Conservation (phyloP, 2,113 vertebrate genomes). For the Oreochromis spilurus region DNA sequence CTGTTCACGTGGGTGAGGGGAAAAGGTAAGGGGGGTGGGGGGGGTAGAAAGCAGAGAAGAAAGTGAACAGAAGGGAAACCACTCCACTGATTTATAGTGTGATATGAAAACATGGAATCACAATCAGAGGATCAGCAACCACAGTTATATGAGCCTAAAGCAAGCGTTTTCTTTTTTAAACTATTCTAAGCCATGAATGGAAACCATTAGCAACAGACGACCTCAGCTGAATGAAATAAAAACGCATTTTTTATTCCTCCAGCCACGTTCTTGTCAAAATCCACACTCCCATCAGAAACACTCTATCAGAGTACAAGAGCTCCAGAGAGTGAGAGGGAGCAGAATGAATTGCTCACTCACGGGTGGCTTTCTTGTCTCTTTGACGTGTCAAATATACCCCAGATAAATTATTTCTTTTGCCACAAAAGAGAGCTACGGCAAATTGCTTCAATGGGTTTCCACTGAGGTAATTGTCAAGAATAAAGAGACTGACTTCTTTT, state of each 20-base stretch:
- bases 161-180: conserved; percentile 25
- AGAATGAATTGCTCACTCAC: conserved; percentile 27
- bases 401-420: conserved; percentile 58
- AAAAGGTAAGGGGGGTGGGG: not conserved
- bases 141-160: conserved; percentile 8
- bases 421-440: conserved; percentile 61
- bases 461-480: conserved; percentile 70
- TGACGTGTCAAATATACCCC: conserved; percentile 55
- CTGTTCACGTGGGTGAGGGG: not conserved
- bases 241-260: conserved; percentile 33
- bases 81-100: conserved; percentile 35
- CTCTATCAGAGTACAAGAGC: conserved; percentile 10
- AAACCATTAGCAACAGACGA: conserved; percentile 52
- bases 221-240: conserved; percentile 45
- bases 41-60: not conserved
- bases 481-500: conserved; percentile 66
- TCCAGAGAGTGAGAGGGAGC: conserved; percentile 9
- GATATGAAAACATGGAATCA: conserved; percentile 47
- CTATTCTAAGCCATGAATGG: conserved; percentile 42
- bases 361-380: conserved; percentile 64
- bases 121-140: conserved; percentile 26
- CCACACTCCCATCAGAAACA: conserved; percentile 49
- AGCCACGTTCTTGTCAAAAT: conserved; percentile 44
- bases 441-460: conserved; percentile 71
- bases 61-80: not conserved